phyloP scores from a whole-genome alignment of 2,113 vertebrate genomes.

The Archilochus colubris region DNA sequence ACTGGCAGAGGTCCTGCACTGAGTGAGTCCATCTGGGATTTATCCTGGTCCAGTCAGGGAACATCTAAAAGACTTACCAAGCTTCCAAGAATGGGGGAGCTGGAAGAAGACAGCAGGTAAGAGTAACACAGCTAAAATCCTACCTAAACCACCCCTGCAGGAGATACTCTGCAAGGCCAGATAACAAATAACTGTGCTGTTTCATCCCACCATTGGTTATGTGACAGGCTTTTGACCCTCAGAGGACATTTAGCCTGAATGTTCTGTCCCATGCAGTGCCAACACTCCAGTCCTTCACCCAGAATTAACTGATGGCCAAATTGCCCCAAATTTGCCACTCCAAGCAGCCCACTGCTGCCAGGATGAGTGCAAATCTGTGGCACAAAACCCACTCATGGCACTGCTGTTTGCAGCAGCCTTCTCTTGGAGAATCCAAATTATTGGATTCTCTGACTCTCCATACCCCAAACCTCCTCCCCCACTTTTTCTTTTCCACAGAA shows the following conservation, averaged over 20 bases:
- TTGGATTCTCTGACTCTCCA: background rate
- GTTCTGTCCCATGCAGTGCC: background rate
- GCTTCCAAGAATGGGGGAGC: background rate
- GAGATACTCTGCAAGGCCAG: background rate
- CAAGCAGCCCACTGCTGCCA: background rate
- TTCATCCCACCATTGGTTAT: background rate
- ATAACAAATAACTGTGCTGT: background rate
- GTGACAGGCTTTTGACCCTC: background rate
- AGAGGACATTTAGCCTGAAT: background rate
- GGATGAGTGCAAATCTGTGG: background rate
- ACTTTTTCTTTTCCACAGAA: background rate
- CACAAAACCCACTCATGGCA: background rate
- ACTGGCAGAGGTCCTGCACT: background rate
- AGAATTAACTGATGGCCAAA: background rate
- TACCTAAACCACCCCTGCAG: accelerated
- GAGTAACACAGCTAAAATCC: background rate
- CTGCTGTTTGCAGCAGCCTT: background rate
- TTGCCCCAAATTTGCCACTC: background rate
- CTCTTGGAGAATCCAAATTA: background rate
- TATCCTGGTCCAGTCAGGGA: background rate
- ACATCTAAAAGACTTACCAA: background rate
- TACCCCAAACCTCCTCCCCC: background rate
- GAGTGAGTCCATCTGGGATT: background rate
- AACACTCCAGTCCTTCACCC: background rate
- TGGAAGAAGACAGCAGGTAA: background rate